phyloP scores from a whole-genome alignment of 1,140 invertebrate genomes.

The Zaprionus taronus region DNA sequence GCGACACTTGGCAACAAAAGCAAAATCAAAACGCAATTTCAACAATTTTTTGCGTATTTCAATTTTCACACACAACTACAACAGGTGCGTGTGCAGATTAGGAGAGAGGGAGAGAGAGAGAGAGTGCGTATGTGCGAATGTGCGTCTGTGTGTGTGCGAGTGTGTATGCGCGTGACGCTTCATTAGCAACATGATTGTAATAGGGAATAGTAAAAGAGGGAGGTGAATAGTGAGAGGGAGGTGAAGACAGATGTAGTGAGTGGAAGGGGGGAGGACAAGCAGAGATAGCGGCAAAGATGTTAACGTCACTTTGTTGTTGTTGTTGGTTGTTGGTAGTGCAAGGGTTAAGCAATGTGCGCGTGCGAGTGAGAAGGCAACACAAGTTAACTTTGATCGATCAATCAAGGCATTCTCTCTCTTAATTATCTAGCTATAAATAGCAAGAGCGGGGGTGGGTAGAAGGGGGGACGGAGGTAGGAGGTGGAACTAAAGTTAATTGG shows the following conservation, averaged over 20 bases:
- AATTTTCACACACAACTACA: constrained; percentile 17
- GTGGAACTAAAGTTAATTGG: no score
- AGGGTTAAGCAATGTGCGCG: no score
- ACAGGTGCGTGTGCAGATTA: constrained; percentile 45
- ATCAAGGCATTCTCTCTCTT: no score
- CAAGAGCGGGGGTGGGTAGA: no score
- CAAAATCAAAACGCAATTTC: constrained; percentile 17
- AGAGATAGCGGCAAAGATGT: constrained; percentile 1
- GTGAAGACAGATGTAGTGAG: not conserved
- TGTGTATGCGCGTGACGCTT: constrained; percentile 39
- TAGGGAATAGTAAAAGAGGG: not conserved
- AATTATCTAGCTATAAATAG: no score
- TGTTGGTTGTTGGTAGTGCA: not conserved
- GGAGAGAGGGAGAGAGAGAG: not conserved
- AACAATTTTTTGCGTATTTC: constrained; percentile 22
- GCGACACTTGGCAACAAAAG: constrained; percentile 30
- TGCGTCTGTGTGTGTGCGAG: constrained; percentile 11
- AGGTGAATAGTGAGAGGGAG: not conserved
- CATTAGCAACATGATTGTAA: constrained; percentile 35
- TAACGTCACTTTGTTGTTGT: not conserved
- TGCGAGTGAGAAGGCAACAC: no score
- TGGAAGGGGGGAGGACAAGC: not conserved
- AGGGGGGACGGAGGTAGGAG: no score
- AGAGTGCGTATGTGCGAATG: not conserved
- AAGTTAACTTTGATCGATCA: no score